Conservation (phyloP, 2,797 vertebrate genomes). For the Sebastes nivosus region DNA sequence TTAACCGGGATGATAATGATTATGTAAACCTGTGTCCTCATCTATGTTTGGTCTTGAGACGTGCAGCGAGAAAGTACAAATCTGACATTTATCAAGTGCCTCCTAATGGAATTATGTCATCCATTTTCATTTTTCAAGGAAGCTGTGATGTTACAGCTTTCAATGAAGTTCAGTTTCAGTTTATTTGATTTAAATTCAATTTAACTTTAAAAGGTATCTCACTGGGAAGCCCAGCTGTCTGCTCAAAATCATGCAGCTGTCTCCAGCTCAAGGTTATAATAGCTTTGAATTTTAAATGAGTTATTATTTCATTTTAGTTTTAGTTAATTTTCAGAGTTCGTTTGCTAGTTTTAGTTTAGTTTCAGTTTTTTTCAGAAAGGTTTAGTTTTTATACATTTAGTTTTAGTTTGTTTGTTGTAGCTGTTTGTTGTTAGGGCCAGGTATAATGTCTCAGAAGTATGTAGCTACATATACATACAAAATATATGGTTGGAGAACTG, state of each 20-base stretch:
- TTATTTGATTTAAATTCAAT: not conserved
- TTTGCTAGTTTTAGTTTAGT: not conserved
- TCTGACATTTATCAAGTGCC: not conserved
- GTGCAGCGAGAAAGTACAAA: not conserved
- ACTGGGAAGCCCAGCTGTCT: not conserved
- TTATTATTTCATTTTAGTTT: not conserved
- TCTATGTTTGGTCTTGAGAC: not conserved
- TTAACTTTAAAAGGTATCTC: not conserved
- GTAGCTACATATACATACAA: not conserved
- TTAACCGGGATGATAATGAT: not conserved
- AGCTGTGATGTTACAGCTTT: not conserved
- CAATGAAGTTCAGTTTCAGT: not conserved
- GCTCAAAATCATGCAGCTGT: not conserved
- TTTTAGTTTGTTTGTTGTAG: not conserved
- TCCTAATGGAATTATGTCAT: not conserved
- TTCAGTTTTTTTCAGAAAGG: not conserved
- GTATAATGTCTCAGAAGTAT: not conserved
- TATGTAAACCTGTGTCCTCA: not conserved
- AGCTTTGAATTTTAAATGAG: accelerated
- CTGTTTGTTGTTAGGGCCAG: not conserved
- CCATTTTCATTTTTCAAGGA: not conserved
- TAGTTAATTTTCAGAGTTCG: not conserved
- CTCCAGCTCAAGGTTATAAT: not conserved
- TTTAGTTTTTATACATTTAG: not conserved
- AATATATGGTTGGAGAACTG: not conserved